Evolutionary conservation across 2,888 invertebrate species (phyloP), one percentile per base, ranked within the genome.

Genomic region (Leptothorax acervorum): DNA sequence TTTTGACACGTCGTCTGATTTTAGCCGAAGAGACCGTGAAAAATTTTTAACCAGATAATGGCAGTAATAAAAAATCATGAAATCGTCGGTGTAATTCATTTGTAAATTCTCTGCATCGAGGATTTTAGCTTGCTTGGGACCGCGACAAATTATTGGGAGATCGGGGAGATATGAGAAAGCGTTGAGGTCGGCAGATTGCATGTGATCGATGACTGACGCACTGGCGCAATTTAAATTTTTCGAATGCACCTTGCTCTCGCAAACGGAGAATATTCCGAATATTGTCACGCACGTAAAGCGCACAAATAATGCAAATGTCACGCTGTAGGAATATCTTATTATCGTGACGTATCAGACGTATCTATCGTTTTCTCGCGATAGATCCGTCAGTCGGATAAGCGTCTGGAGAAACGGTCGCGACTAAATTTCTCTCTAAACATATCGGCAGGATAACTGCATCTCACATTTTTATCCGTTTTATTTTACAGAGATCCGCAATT

Each of bases 361-460:
- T 74, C 70, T 84, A 84, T 65, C 70, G n/a, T 62, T 85, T 57
- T 39, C 18, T 18, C 48, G 39, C 39, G 28, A n/a, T n/a, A 68
- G n/a, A 35, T 18, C 83, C 18, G 51, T 53, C 31, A 28, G 31
- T 55, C 8, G 60, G 45, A 55, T 57, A 55, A 74, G 8, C 74
- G 48, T 23, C 39, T 39, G 57, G 9, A 3, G 23, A 31, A 35
- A 39, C n/a, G 12, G 28, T 51, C 53, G 11, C 74, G 68, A 84
- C 75, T 86, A 65, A 74, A 71, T 85, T 81, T 89, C 63, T 9
- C 15, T 55, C 48, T n/a, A 51, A 42, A 60, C 12, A 23, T n/a
- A 39, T 23, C 48, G 4, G 11, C 18, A 48, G 66, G 9, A 31
- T 18, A 31, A 31, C 18, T 66, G 18, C 45, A 9, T 28, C 9